Evolutionary conservation across 1,140 invertebrate genomes (phyloP).

Genomic region (Halyomorpha halys): DNA sequence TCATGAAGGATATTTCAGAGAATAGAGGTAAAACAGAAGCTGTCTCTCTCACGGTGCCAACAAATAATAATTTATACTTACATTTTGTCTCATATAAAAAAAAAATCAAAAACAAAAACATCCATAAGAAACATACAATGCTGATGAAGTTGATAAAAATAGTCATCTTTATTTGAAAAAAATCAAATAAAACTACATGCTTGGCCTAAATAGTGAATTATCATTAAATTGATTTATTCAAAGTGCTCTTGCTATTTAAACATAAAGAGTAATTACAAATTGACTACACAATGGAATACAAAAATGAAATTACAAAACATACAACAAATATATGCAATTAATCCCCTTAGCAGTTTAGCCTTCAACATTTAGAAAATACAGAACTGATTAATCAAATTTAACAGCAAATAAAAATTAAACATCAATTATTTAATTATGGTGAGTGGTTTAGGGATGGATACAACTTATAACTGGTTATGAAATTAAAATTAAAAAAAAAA

Average conservation of each 20-base stretch:
- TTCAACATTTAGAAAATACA: neutral
- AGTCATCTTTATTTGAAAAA: too few species aligned
- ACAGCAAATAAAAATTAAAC: constrained; percentile 13
- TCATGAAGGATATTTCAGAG: too few species aligned
- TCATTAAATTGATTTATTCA: constrained; percentile 2
- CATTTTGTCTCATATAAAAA: too few species aligned
- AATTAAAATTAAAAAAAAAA: too few species aligned
- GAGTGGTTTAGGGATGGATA: neutral
- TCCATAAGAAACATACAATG: too few species aligned
- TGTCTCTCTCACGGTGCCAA: too few species aligned
- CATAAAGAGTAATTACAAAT: neutral
- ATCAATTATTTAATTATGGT: constrained; percentile 1
- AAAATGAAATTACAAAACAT: constrained; percentile 9
- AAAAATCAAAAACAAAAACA: too few species aligned
- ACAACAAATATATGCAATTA: constrained; percentile 12
- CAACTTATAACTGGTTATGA: neutral
- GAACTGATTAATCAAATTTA: neutral
- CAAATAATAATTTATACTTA: too few species aligned
- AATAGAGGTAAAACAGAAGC: too few species aligned
- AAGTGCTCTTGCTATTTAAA: constrained; percentile 8
- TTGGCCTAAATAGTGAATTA: constrained; percentile 10
- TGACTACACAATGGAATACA: constrained; percentile 9
- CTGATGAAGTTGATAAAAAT: too few species aligned
- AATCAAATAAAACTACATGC: neutral
- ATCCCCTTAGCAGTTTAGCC: neutral